Base-by-base conservation (phyloP, 2,797 vertebrate genomes). In the Anabacerthia variegaticeps region DNA sequence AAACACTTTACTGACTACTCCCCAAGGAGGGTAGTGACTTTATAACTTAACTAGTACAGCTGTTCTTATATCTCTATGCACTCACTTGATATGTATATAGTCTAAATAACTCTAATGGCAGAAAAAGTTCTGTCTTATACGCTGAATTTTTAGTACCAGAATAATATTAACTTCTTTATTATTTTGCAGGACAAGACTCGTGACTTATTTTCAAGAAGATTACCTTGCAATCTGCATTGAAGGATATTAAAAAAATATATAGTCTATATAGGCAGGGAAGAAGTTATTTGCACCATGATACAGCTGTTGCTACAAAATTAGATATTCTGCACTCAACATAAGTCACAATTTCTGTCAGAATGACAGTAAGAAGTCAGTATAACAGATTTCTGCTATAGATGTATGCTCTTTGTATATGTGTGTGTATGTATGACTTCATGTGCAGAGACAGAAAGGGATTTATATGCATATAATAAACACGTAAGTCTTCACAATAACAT, bases 281-380 rank as follows among this genome's bases (percentile, higher is more conserved):
- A 88, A 92, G 37, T 67, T 95, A 76, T 72, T 74, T 81, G 56
- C 72, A 51, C 41, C 41, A 59, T 77, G 82, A 90, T 65, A 82
- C 75, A 89, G 46, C 52, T 94, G 39, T 92, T 94, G 59, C 52
- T 86, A 69, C 72, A 93, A 61, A 94, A 92, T 85, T 44, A 93
- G 59, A 24, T 89, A 55, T 39, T 95, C 74, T 92, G 54, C 54
- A 89, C 32, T 82, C 68, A 78, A 22, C 69, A 58, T 85, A 92
- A 85, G 37, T 88, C 83, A 67, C 85, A 92, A 49, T 83, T 81
- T 95, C 39, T 66, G 26, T 15, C 82, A 88, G 58, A 56, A 87
- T 61, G 24, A 65, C 68, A 88, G 59, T 27, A 85, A 89, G 78
- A 94, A 88, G 20, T 51, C 62, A 79, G 44, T 51, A 68, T 24